Conservation (phyloP, 2,113 vertebrate species). For the Choloepus hoffmanni region DNA sequence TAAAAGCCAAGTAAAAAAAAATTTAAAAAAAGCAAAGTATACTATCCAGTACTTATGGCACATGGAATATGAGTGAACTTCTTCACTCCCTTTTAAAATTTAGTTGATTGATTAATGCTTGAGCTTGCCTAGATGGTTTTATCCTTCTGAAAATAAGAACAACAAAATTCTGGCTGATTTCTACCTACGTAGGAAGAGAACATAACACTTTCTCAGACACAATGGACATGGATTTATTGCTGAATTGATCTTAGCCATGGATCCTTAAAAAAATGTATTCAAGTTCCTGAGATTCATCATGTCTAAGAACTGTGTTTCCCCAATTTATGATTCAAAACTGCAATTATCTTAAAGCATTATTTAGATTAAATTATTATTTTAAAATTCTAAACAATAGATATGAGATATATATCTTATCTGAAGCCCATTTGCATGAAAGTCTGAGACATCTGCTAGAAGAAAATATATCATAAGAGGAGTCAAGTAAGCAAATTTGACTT, state of each 20-base stretch:
- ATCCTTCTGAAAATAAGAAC: background rate
- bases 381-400: background rate
- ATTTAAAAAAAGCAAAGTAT: background rate
- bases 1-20: background rate
- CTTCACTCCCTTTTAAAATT: background rate
- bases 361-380: background rate
- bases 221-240: background rate
- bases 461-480: background rate
- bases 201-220: background rate
- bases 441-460: background rate
- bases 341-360: background rate
- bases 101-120: constrained; percentile 12
- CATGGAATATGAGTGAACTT: background rate
- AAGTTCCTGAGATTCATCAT: background rate
- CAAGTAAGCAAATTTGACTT: background rate
- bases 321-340: background rate
- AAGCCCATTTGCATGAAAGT: background rate
- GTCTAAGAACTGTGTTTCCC: background rate
- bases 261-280: background rate
- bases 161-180: background rate
- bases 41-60: background rate
- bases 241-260: background rate
- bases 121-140: background rate
- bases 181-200: background rate
- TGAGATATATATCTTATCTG: background rate